Percentiles rank a stretch among this genome's conserved stretches.
phyloP scores from a whole-genome alignment of 2,113 vertebrate genomes.

The Chelonoidis abingdonii region DNA sequence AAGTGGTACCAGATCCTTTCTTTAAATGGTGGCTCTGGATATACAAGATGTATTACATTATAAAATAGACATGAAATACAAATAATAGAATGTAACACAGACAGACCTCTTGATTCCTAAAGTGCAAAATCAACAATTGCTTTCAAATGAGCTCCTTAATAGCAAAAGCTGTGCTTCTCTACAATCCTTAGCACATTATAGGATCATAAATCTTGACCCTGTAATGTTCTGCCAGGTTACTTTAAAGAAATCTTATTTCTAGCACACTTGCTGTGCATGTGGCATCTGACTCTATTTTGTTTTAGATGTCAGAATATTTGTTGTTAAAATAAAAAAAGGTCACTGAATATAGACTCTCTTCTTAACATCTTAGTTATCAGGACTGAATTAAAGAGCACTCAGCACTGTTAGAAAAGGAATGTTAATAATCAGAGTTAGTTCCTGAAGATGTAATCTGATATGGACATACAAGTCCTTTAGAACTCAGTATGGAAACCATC shows the following conservation, averaged over 20 bases:
- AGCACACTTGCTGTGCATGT: not conserved
- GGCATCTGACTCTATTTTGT: not conserved
- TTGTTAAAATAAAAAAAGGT: fast-evolving
- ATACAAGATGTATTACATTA: not conserved
- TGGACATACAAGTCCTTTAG: not conserved
- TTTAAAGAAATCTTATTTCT: not conserved
- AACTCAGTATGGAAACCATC: not conserved
- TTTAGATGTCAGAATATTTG: not conserved
- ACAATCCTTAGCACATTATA: fast-evolving
- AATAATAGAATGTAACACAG: not conserved
- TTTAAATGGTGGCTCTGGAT: not conserved
- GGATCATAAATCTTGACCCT: not conserved
- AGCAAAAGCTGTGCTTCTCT: not conserved
- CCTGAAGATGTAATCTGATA: not conserved
- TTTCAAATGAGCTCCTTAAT: not conserved
- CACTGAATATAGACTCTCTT: not conserved
- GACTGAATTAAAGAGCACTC: not conserved
- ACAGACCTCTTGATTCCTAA: not conserved
- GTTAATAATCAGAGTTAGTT: not conserved
- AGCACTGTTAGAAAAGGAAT: not conserved
- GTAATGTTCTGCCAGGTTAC: not conserved
- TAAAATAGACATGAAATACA: not conserved
- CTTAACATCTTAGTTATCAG: not conserved
- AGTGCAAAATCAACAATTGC: not conserved
- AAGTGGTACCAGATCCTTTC: not conserved